A percentile compares a stretch with the other conserved stretches of the same genome.
Evolutionary conservation across 2,888 invertebrate species (phyloP).

Genomic region (Noctua comes): DNA sequence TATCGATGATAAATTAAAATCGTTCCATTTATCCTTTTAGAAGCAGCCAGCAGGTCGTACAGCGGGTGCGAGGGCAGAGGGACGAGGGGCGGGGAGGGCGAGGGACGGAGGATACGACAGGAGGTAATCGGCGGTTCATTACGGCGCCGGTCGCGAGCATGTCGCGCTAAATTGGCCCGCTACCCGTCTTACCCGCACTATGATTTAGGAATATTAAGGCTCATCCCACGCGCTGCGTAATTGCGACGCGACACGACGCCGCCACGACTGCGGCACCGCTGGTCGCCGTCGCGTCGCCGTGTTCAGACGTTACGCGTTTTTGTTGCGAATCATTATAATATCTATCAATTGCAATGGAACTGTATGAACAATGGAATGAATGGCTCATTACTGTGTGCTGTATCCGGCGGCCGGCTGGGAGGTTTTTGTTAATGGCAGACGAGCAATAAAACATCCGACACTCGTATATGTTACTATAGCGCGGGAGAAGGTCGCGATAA

Average conservation of each 20-base stretch:
- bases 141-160: constrained; percentile 65
- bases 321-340: constrained; percentile 65
- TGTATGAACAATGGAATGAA: constrained; percentile 61
- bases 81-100: background rate
- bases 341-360: constrained; percentile 54
- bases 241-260: constrained; percentile 60
- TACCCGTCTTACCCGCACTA: constrained; percentile 77
- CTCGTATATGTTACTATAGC: constrained; percentile 10
- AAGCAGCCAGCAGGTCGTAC: constrained; percentile 4
- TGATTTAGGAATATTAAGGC: constrained; percentile 77
- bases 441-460: constrained; percentile 50
- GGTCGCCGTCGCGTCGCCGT: constrained; percentile 24
- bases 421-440: constrained; percentile 55
- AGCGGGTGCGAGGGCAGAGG: background rate
- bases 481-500: constrained; percentile 5
- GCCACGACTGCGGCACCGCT: constrained; percentile 41
- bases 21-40: constrained; percentile 48
- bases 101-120: constrained; percentile 42
- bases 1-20: constrained; percentile 55
- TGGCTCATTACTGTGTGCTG: constrained; percentile 64
- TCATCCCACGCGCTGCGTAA: constrained; percentile 68
- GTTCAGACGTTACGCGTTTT: constrained; percentile 53
- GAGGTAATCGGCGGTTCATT: constrained; percentile 67
- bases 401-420: constrained; percentile 42
- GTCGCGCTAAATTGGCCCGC: constrained; percentile 72